These are phyloP conservation scores for Epinephelus lanceolatus DNA, from an alignment of 2,113 vertebrate species.

Conservation along the genomic window DNA sequence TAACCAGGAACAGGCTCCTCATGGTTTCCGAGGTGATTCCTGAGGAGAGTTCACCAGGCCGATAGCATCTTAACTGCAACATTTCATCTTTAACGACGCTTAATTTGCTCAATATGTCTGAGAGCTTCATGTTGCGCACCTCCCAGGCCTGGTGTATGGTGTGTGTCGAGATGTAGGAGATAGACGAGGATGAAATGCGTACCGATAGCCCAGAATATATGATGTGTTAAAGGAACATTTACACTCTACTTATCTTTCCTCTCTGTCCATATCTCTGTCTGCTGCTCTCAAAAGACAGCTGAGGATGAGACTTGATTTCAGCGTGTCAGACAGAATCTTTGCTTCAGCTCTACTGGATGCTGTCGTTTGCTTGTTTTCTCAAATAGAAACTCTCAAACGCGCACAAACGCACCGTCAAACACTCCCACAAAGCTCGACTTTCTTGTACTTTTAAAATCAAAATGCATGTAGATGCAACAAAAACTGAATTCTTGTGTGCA, in stretches of 20 bases:
- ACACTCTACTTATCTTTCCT: constrained; percentile 66
- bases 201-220: constrained; percentile 61
- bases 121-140: constrained; percentile 19
- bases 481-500: constrained; percentile 22
- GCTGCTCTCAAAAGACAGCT: constrained; percentile 54
- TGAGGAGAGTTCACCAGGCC: constrained; percentile 23
- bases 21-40: constrained; percentile 39
- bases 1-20: constrained; percentile 26
- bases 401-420: constrained; percentile 22
- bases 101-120: constrained; percentile 69
- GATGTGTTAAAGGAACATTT: constrained; percentile 69
- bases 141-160: constrained; percentile 39
- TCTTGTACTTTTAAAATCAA: constrained; percentile 14
- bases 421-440: constrained; percentile 5
- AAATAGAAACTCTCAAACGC: constrained; percentile 23
- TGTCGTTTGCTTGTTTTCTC: constrained; percentile 48
- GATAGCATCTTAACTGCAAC: constrained; percentile 68
- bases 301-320: constrained; percentile 53
- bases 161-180: constrained; percentile 63
- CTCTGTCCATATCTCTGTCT: constrained; percentile 55
- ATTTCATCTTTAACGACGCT: constrained; percentile 63
- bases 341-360: constrained; percentile 29
- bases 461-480: constrained; percentile 17
- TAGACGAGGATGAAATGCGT: constrained; percentile 41
- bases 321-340: constrained; percentile 53